Conservation (phyloP, 2,888 invertebrate species). For the Diloba caeruleocephala region DNA sequence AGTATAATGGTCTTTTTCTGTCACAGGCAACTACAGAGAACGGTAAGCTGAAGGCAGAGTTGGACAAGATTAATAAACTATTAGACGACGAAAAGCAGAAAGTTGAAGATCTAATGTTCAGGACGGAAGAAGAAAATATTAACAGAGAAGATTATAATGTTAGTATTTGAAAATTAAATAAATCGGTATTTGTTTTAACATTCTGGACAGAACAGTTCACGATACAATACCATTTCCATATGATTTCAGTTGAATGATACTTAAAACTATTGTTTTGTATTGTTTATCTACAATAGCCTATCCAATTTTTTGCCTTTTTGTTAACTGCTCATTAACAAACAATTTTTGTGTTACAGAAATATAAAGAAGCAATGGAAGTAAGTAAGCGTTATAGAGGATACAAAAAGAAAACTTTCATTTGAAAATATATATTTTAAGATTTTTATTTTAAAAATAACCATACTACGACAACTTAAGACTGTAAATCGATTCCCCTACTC, state of each 20-base stretch:
- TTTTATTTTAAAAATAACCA: too few relatives aligned
- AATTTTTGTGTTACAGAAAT: slow-evolving; percentile 88
- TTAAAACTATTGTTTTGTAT: too few relatives aligned
- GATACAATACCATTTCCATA: too few relatives aligned
- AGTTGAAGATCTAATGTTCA: slow-evolving; percentile 96
- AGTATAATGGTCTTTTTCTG: background rate
- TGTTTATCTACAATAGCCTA: background rate
- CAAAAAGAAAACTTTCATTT: background rate
- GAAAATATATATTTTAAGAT: too few relatives aligned
- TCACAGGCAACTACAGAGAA: slow-evolving; percentile 86
- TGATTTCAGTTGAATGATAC: too few relatives aligned
- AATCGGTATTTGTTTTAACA: too few relatives aligned
- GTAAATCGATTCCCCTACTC: too few relatives aligned
- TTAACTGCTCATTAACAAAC: too few relatives aligned
- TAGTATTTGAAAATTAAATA: too few relatives aligned
- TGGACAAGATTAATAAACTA: slow-evolving; percentile 89
- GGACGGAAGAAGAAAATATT: slow-evolving; percentile 97
- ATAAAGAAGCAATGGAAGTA: slow-evolving; percentile 85
- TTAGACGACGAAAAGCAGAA: slow-evolving; percentile 94
- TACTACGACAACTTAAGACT: too few relatives aligned
- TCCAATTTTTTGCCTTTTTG: slow-evolving; percentile 32
- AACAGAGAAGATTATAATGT: slow-evolving; percentile 97
- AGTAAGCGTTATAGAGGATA: slow-evolving; percentile 33
- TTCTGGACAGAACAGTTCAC: too few relatives aligned
- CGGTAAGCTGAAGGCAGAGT: slow-evolving; percentile 88